phyloP scores from a whole-genome alignment of 2,113 vertebrate species.

The Mormyrus lacerda region DNA sequence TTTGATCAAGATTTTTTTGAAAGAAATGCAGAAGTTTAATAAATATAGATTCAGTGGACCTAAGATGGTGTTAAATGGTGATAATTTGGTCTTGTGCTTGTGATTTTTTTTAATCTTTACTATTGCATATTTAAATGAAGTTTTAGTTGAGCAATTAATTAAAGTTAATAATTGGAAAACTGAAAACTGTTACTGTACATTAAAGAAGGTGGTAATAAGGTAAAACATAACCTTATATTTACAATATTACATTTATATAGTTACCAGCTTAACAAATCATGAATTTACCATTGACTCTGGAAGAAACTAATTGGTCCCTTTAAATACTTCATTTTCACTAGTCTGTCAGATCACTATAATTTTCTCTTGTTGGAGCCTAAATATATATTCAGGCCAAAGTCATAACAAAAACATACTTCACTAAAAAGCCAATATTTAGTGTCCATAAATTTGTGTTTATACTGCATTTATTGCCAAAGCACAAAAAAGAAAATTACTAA shows the following conservation, averaged over 20 bases:
- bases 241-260: not conserved
- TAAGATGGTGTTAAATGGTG: not conserved
- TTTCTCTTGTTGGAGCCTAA: slow-evolving; percentile 48
- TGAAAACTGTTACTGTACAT: not conserved
- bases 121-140: not conserved
- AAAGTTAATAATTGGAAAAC: not conserved
- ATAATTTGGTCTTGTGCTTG: not conserved
- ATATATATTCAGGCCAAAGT: slow-evolving; percentile 44
- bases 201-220: not conserved
- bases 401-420: slow-evolving; percentile 62
- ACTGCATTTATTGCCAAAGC: slow-evolving; percentile 75
- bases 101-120: not conserved
- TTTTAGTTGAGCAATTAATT: not conserved
- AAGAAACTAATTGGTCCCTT: slow-evolving; percentile 16
- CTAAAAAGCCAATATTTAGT: slow-evolving; percentile 81
- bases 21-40: not conserved
- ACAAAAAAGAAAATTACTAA: slow-evolving; percentile 80
- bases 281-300: slow-evolving; percentile 7
- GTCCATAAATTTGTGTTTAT: slow-evolving; percentile 71
- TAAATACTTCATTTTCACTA: slow-evolving; percentile 26
- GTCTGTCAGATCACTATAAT: slow-evolving; percentile 50
- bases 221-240: not conserved
- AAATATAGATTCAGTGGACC: not conserved
- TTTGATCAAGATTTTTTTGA: not conserved
- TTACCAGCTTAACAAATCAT: not conserved